phyloP scores from a whole-genome alignment of 2,888 invertebrate species.

The Lycaena phlaeas region DNA sequence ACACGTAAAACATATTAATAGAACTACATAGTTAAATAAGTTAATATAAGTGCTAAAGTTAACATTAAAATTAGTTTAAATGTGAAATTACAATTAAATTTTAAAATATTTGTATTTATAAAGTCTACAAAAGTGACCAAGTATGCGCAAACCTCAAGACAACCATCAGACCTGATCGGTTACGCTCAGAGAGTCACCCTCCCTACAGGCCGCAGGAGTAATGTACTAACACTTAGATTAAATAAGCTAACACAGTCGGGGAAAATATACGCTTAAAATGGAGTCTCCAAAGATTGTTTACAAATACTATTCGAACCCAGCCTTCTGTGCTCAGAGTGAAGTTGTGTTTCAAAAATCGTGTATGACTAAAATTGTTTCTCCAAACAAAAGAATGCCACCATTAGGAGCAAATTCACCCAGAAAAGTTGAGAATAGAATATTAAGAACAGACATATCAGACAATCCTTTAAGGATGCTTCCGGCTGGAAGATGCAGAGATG shows the following conservation, averaged over 20 bases:
- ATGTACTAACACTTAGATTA: slow-evolving; percentile 29
- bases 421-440: slow-evolving; percentile 50
- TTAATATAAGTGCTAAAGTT: neutral
- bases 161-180: slow-evolving; percentile 30
- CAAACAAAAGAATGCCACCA: slow-evolving; percentile 49
- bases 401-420: slow-evolving; percentile 62
- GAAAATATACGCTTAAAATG: slow-evolving; percentile 49
- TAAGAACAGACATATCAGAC: slow-evolving; percentile 62
- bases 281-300: slow-evolving; percentile 68
- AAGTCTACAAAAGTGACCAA: no score
- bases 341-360: slow-evolving; percentile 61
- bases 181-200: slow-evolving; percentile 38
- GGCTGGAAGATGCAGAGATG: slow-evolving; percentile 41
- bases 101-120: no score
- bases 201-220: slow-evolving; percentile 25
- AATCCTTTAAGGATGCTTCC: slow-evolving; percentile 56
- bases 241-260: slow-evolving; percentile 21
- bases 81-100: neutral
- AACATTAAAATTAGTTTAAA: neutral
- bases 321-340: slow-evolving; percentile 85
- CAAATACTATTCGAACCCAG: slow-evolving; percentile 84
- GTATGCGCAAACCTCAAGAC: slow-evolving; percentile 14
- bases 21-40: neutral
- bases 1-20: slow-evolving; percentile 23
- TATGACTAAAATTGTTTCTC: slow-evolving; percentile 39